Percentiles rank a stretch among this genome's conserved stretches.
These are phyloP conservation scores for Mimumesa dahlbomi DNA, from an alignment of 2,888 invertebrate species.

Conservation along the genomic window DNA sequence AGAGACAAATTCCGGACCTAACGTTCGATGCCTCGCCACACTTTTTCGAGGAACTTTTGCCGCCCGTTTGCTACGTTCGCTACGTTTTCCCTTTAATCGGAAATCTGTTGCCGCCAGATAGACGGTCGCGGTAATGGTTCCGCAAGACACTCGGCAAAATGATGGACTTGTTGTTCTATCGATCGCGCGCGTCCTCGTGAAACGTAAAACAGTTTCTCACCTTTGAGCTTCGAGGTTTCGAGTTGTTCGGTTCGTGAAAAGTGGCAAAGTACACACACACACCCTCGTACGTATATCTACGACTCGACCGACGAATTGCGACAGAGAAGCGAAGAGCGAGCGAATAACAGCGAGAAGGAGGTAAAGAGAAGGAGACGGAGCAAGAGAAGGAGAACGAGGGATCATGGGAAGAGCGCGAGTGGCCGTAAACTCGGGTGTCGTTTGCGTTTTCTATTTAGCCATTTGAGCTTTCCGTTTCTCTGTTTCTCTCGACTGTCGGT, in stretches of 20 bases:
- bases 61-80: background rate
- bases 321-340: constrained; percentile 31
- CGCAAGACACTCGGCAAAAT: no score
- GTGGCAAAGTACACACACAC: constrained; percentile 32
- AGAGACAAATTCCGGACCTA: constrained; percentile 32
- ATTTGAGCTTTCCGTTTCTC: constrained; percentile 69
- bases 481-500: constrained; percentile 44
- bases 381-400: constrained; percentile 46
- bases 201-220: background rate
- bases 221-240: background rate
- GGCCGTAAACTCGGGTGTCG: constrained; percentile 76
- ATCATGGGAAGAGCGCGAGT: constrained; percentile 63
- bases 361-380: no score
- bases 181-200: no score
- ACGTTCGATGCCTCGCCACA: constrained; percentile 18
- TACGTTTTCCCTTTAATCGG: no score
- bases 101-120: no score
- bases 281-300: no score
- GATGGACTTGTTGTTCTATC: no score
- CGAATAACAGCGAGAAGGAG: constrained; percentile 21
- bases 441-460: constrained; percentile 79
- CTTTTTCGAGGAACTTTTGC: constrained; percentile 2
- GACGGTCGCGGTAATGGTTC: no score
- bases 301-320: constrained; percentile 45
- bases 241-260: constrained; percentile 17